Evolutionary conservation across 1,140 invertebrate genomes (phyloP).

Genomic region (Colletes latitarsis): DNA sequence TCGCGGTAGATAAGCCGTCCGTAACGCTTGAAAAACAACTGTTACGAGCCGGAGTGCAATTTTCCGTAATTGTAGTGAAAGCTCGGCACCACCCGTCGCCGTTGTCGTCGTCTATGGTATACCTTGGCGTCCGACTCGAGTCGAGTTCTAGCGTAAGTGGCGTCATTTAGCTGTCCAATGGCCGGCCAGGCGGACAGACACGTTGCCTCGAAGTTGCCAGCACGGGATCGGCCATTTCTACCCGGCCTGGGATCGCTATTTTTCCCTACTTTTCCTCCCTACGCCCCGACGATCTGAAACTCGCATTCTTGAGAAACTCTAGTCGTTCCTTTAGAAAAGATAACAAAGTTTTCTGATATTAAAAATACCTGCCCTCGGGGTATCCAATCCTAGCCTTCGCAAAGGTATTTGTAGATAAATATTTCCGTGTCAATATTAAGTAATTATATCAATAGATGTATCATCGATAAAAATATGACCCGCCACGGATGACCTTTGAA

Average conservation of each 20-base stretch:
- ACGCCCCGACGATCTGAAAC: no score
- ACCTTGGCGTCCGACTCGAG: conserved; percentile 51
- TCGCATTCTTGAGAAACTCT: no score
- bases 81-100: conserved; percentile 63
- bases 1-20: conserved; percentile 51
- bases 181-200: conserved; percentile 68
- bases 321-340: no score
- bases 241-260: background rate
- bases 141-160: conserved; percentile 69
- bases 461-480: no score
- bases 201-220: conserved; percentile 70
- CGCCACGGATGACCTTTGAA: no score
- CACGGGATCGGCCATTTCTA: conserved; percentile 56
- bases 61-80: conserved; percentile 80
- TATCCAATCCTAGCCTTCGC: no score
- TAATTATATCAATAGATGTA: no score
- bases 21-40: conserved; percentile 73
- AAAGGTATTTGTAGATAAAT: no score
- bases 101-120: conserved; percentile 32
- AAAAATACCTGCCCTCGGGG: no score
- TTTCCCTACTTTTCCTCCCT: background rate
- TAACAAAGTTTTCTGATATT: no score
- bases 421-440: no score
- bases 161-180: conserved; percentile 78
- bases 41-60: conserved; percentile 75